Base-by-base conservation (phyloP, 2,888 invertebrate species). In the Torymus aiolomorphi region DNA sequence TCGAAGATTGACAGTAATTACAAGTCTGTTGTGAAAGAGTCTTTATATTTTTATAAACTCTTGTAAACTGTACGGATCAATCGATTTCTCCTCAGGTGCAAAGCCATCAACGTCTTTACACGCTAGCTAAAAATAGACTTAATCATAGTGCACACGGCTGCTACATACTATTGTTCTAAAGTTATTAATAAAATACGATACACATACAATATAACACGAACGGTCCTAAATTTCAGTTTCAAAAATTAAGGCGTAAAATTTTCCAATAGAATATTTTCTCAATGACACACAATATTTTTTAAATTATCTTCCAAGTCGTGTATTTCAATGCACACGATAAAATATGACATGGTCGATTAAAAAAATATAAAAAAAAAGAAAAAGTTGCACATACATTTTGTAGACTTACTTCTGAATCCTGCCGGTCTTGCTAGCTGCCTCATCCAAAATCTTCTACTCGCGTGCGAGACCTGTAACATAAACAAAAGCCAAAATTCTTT, bases 391-490 rank as follows among this genome's bases (percentile, higher is more conserved):
- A 31, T 31, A 31, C 31, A 31, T 31, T 31, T 31, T 31, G 31
- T 3, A 1, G 31, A 31, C 83, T 83, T 67, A 86, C 86, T 84
- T 84, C 82, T 84, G 84, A 85, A 86, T 85, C 75, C 82, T 84
- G 84, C 74, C 82, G 81, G 78, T 81, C 81, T 82, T 84, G 75
- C 82, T 76, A 83, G 83, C 83, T 83, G 84, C 86, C 83, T 85
- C 87, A 87, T 87, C 84, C 86, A 87, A 86, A 85, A 85, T 86
- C 83, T 82, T 85, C 83, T 84, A 80, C 83, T 79, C 78, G 76
- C 81, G 80, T 80, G 72, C 75, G 66, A 77, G 79, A 85, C 83
- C 87, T 86, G 86, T 31, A 31, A 31, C 31, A 31, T 24, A 52
- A 85, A 86, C 82, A 84, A 20, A 78, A 24, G 83, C 31, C 31